These are phyloP conservation scores for Mirounga angustirostris DNA, from an alignment of 2,113 vertebrate species.

Conservation along the genomic window DNA sequence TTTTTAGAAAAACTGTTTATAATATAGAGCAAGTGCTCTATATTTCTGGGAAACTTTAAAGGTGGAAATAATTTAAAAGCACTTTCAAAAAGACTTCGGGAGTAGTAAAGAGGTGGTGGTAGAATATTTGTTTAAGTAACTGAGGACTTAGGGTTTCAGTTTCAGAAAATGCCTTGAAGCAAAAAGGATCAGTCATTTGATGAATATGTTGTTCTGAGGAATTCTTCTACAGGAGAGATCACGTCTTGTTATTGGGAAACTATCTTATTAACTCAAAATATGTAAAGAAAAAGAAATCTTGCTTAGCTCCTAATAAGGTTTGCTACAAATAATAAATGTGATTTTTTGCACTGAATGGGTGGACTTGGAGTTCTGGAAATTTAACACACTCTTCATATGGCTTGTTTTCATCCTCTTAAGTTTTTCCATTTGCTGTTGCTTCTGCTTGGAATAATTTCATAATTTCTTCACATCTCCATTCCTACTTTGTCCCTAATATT, in stretches of 20 bases:
- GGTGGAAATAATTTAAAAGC: slow-evolving; percentile 62
- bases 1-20: slow-evolving; percentile 53
- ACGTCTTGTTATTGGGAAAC: slow-evolving; percentile 9
- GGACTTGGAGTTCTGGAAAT: not conserved
- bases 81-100: slow-evolving; percentile 39
- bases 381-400: not conserved
- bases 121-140: slow-evolving; percentile 60
- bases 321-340: not conserved
- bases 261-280: slow-evolving; percentile 64
- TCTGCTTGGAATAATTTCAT: not conserved
- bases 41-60: slow-evolving; percentile 51
- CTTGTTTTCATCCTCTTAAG: not conserved
- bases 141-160: slow-evolving; percentile 50
- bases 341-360: not conserved
- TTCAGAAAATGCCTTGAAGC: slow-evolving; percentile 67
- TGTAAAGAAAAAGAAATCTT: slow-evolving; percentile 35
- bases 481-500: not conserved
- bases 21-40: not conserved
- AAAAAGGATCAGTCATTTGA: slow-evolving; percentile 31
- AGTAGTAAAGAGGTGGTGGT: not conserved
- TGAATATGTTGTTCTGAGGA: slow-evolving; percentile 2
- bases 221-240: not conserved
- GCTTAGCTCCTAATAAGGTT: slow-evolving; percentile 5
- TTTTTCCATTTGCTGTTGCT: not conserved
- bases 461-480: not conserved